Evolutionary conservation across 35 echinoderm and acorn worm species (phyloP), one percentile per base, ranked within the genome.

Genomic region (Hemicentrotus pulcherrimus): DNA sequence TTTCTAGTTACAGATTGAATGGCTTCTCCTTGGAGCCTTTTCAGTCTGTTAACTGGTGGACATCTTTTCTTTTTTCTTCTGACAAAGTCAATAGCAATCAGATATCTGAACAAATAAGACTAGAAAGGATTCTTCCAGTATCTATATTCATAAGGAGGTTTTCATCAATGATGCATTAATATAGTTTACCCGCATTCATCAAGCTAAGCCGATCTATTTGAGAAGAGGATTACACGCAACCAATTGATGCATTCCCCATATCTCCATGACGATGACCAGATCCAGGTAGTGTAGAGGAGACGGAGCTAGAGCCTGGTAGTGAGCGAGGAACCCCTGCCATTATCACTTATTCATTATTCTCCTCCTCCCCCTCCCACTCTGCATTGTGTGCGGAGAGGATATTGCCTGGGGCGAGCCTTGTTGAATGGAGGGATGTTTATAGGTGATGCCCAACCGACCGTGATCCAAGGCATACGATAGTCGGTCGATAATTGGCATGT

Each of bases 291-390:
- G 65, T 8, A 22, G 65, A 78, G 65, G 19, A 78, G 65, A 55
- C 28, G 8, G 65, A 78, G 61, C 15, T 14, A 70, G 65, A 22
- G 24, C 22, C 65, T 78, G 65, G 65, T 78, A n/a, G 19, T 78
- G 65, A 78, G 22, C 15, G 65, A 78, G 65, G 65, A n/a, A 78
- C 19, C 65, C 65, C 6, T n/a, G 28, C 46, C 88, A 47, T 90
- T 90, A 90, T 90, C 88, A 90, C 88, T 90, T 90, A 45, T 90
- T 90, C 88, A 90, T 90, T 90, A 90, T 90, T 22, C 19, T 47
- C 88, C 88, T 90, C 88, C 88, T 32, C 88, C 88, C 46, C 88
- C 88, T 90, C 88, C 88, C 33, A 18, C 88, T 47, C 88, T 90
- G 46, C 46, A 45, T 41, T 24, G 46, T 90, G 32, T 86, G 32